Evolutionary conservation across 2,888 invertebrate genomes (phyloP), one percentile per base, ranked within the genome.

Genomic region (Capitulum mitella): DNA sequence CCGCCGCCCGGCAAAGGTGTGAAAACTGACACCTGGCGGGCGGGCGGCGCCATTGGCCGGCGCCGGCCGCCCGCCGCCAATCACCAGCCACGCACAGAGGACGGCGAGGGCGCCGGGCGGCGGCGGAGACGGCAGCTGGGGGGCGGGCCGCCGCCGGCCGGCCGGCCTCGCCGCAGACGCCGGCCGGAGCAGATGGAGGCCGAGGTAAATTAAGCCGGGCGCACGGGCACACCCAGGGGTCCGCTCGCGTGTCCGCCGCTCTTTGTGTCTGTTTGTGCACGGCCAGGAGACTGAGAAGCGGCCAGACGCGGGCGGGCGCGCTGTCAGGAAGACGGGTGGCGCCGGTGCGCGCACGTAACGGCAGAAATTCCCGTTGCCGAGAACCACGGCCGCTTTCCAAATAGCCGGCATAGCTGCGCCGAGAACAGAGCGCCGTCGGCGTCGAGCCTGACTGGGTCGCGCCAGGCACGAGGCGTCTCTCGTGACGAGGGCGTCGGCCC

Each of bases 1-100:
- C 70, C 29, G 37, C 70, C 37, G n/a, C n/a, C n/a, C n/a, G 37
- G 70, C 70, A 40, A 70, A 70, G 70, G 70, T 70, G 70, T 70
- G 70, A 70, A 70, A 70, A 70, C 70, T 37, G 70, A 70, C 70
- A 70, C 70, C 70, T 70, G 70, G 26, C 26, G 26, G 26, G 10
- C 40, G 70, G 26, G 37, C 26, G 2, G 22, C 29, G 40, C 70
- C 26, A 70, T 70, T 70, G 70, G 70, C 26, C 40, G 22, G 32
- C 64, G 32, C 34, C 19, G 19, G 22, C 34, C 22, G 26, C 1
- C 26, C 26, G 37, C 40, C 26, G 70, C 70, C 70, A 70, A 70
- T 70, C 40, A 40, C 22, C 40, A 43, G 58, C 26, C 58, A 26
- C 10, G 70, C 70, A 26, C 70, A 40, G 70, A 26, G 16, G 40